These are phyloP conservation scores for Aphidius ervi DNA, from an alignment of 1,140 invertebrate species.

Conservation along the genomic window DNA sequence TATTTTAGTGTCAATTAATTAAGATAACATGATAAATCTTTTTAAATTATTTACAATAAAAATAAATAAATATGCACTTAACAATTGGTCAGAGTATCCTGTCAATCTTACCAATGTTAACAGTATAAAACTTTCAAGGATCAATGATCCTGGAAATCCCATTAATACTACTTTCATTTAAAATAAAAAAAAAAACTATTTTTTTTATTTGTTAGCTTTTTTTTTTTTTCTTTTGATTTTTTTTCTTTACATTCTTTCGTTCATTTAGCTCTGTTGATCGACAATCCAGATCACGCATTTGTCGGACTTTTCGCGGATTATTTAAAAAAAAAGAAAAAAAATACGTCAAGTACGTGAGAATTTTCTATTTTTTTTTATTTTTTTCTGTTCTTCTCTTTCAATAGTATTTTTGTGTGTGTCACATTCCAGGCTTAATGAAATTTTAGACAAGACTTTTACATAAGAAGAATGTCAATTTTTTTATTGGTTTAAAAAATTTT, in stretches of 20 bases:
- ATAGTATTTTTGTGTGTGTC: constrained; percentile 2
- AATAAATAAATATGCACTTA: neutral
- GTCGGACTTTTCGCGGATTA: constrained; percentile 18
- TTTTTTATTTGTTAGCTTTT: neutral
- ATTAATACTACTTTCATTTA: neutral
- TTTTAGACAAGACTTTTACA: too few relatives aligned
- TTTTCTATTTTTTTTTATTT: constrained; percentile 16
- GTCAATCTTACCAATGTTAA: neutral
- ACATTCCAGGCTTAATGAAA: constrained; percentile 1
- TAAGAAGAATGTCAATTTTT: too few relatives aligned
- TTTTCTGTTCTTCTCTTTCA: constrained; percentile 16
- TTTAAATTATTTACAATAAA: neutral
- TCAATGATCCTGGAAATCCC: constrained; percentile 7
- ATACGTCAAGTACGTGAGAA: constrained; percentile 24
- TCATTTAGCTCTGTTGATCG: constrained; percentile 17
- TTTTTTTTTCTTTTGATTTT: neutral
- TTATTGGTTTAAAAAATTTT: too few relatives aligned
- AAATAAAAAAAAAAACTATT: too few relatives aligned
- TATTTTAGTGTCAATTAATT: too few relatives aligned
- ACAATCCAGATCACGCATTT: constrained; percentile 22
- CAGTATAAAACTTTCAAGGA: neutral
- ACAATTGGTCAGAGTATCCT: too few relatives aligned
- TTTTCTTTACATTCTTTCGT: constrained; percentile 1
- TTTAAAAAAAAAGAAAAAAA: neutral
- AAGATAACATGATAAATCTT: neutral